A percentile compares a stretch with the other conserved stretches of the same genome.
Evolutionary conservation across 2,888 invertebrate species (phyloP).

Genomic region (Anarsia innoxiella): DNA sequence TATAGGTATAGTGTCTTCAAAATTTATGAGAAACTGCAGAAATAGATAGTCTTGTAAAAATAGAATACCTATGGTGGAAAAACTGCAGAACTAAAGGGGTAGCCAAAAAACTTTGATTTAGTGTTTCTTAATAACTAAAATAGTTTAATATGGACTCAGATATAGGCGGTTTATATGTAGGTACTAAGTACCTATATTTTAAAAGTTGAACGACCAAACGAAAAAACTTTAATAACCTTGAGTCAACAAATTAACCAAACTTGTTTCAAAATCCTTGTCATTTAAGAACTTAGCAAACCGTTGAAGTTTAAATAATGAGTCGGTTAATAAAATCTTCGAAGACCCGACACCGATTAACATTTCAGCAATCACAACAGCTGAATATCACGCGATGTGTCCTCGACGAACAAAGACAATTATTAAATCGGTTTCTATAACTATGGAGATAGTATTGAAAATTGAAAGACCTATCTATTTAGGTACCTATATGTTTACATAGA

Average conservation of each 20-base stretch:
- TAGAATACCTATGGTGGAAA: too few species aligned
- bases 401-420: constrained; percentile 56
- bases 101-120: too few species aligned
- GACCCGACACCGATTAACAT: constrained; percentile 57
- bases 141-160: too few species aligned
- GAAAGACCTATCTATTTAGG: too few species aligned
- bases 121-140: too few species aligned
- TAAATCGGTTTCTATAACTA: constrained; percentile 45
- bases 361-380: constrained; percentile 60
- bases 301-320: constrained; percentile 29
- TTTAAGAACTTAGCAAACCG: constrained; percentile 9
- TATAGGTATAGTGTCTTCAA: too few species aligned
- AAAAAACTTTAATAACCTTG: background rate
- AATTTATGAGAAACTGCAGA: too few species aligned
- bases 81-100: too few species aligned
- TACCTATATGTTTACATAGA: too few species aligned
- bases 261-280: constrained; percentile 15
- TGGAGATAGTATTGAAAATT: too few species aligned
- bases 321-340: constrained; percentile 52
- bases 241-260: constrained; percentile 4
- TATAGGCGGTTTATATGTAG: too few species aligned
- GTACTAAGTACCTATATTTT: background rate
- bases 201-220: background rate
- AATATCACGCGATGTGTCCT: constrained; percentile 48
- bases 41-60: too few species aligned